Percentiles rank a stretch among this genome's conserved stretches.
Conservation (phyloP, 2,797 vertebrate genomes). For the Anableps anableps region DNA sequence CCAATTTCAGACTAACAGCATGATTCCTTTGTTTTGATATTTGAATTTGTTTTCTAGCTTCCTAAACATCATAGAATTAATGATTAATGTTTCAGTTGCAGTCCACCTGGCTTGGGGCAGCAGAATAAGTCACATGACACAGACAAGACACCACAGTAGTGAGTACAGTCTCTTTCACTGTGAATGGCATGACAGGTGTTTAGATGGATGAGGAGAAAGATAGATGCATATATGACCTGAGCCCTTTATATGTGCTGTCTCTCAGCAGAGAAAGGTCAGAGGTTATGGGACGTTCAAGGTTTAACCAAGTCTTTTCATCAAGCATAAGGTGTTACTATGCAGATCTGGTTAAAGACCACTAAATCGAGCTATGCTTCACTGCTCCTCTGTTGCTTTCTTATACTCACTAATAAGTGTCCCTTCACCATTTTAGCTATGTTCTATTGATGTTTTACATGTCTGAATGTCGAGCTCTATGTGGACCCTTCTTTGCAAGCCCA, state of each 20-base stretch:
- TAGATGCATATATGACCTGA: background rate
- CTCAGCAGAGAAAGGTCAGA: constrained; percentile 35
- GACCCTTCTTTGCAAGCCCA: constrained; percentile 38
- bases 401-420: constrained; percentile 49
- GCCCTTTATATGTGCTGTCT: constrained; percentile 11
- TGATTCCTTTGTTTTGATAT: background rate
- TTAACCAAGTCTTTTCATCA: constrained; percentile 64
- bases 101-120: background rate
- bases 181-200: background rate
- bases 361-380: constrained; percentile 38
- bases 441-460: constrained; percentile 53
- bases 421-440: constrained; percentile 27
- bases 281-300: constrained; percentile 58
- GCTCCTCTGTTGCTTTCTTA: constrained; percentile 15
- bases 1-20: no score
- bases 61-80: background rate
- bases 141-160: background rate
- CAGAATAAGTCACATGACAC: background rate
- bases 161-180: background rate
- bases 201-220: background rate
- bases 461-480: constrained; percentile 50
- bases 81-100: background rate
- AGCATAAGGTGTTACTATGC: constrained; percentile 47
- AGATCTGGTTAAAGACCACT: constrained; percentile 39
- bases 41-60: no score